These are phyloP conservation scores for Mus spicilegus DNA, from an alignment of 2,113 vertebrate species.

Conservation along the genomic window DNA sequence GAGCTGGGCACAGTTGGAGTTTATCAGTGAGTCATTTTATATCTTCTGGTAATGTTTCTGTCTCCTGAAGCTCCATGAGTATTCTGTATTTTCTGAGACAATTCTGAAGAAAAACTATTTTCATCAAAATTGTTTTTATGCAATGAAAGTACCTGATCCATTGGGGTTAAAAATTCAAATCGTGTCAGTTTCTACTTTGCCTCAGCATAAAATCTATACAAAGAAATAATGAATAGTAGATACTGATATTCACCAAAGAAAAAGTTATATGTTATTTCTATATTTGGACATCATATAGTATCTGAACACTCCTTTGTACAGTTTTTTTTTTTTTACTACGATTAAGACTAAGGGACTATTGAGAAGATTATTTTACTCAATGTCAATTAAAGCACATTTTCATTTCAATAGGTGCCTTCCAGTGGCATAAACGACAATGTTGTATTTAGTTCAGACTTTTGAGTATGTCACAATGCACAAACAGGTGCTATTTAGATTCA, in stretches of 20 bases:
- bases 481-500: not conserved
- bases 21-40: slow-evolving; percentile 60
- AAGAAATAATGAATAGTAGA: not conserved
- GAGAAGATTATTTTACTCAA: slow-evolving; percentile 39
- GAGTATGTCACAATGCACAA: not conserved
- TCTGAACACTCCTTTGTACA: not conserved
- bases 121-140: slow-evolving; percentile 27
- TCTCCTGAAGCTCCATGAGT: slow-evolving; percentile 23
- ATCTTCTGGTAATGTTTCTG: slow-evolving; percentile 17
- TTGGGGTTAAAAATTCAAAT: not conserved
- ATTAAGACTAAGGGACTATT: slow-evolving; percentile 31
- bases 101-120: slow-evolving; percentile 13
- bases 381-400: not conserved
- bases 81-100: slow-evolving; percentile 51
- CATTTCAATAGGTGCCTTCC: not conserved
- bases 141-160: not conserved
- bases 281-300: slow-evolving; percentile 8
- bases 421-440: not conserved
- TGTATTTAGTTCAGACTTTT: slow-evolving; percentile 27
- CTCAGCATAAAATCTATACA: not conserved
- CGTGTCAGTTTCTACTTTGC: not conserved
- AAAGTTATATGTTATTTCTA: not conserved
- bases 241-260: slow-evolving; percentile 3
- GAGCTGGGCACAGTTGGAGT: slow-evolving; percentile 54
- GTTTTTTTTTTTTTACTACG: not conserved